Base-by-base conservation (phyloP, 2,888 invertebrate species). In the Fabriciana adippe region DNA sequence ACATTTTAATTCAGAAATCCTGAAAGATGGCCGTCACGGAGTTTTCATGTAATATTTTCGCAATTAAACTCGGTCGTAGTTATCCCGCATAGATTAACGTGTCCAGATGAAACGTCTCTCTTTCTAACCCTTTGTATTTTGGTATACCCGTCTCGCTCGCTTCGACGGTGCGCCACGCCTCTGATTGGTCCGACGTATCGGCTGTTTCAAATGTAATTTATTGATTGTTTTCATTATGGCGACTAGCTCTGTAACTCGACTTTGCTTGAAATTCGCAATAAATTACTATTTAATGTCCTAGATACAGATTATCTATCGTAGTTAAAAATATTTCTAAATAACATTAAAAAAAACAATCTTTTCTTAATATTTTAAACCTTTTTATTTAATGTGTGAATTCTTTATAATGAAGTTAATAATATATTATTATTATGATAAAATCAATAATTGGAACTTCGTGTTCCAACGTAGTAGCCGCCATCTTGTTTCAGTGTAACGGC, bases 151-250 rank as follows among this genome's bases (percentile, higher is more conserved):
- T 57, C 47, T 57, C 26, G 57, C 47, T 57, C 50, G 16, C 31
- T 6, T 21, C 0, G n/a, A 59, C 56, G 56, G 16, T 6, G 56
- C 3, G 45, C 45, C 15, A 15, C 21, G 45, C 41, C 3, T 47
- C 45, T 26, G 21, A 57, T 57, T 57, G 57, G 57, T 57, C 57
- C 45, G 57, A 47, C 21, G 57, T 31, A 60, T 60, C 35, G 50
- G 60, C 48, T 60, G 48, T 48, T 60, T 60, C 60, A 35, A 31
- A 31, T 57, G 57, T 57, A 57, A 57, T 57, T 57, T 57, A 57
- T 57, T 57, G 57, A 57, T 57, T 57, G 57, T 57, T 57, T 57
- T 57, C n/a, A 57, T 57, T 47, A 57, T 11, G 3, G 6, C 13
- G 1, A 55, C 16, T 56, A 57, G 21, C 4, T 47, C 41, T 14